Conservation (phyloP, 2,797 vertebrate species). For the Acanthurus lineatus region DNA sequence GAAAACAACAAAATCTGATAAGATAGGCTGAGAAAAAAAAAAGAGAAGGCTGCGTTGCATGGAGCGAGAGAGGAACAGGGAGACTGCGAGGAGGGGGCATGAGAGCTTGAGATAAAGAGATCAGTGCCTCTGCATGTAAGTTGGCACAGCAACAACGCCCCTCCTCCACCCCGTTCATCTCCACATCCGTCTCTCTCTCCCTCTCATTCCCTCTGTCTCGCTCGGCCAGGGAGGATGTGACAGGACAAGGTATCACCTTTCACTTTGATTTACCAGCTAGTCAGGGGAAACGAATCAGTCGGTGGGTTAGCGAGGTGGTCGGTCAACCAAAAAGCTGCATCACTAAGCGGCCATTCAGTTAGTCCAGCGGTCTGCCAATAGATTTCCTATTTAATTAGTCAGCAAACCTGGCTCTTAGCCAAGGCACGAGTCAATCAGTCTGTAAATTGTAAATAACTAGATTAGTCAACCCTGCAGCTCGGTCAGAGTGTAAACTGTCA, state of each 20-base stretch:
- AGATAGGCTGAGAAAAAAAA: background rate
- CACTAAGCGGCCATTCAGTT: background rate
- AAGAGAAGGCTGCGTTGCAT: background rate
- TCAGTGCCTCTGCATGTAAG: slow-evolving; percentile 47
- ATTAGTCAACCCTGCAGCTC: slow-evolving; percentile 8
- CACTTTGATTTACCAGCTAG: slow-evolving; percentile 2
- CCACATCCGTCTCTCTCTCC: slow-evolving; percentile 15
- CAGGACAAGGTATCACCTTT: slow-evolving; percentile 36
- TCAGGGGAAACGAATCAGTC: background rate
- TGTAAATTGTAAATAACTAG: background rate
- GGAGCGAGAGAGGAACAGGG: background rate
- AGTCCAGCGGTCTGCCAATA: background rate
- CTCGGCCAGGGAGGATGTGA: slow-evolving; percentile 49
- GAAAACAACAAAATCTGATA: slow-evolving; percentile 6
- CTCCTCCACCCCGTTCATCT: slow-evolving; percentile 54
- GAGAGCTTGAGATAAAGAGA: slow-evolving; percentile 66
- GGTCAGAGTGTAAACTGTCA: background rate
- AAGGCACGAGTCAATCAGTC: background rate
- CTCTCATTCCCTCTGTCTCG: slow-evolving; percentile 30
- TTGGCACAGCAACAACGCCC: slow-evolving; percentile 53
- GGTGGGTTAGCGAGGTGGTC: background rate
- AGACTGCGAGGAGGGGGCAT: background rate
- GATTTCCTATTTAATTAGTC: background rate
- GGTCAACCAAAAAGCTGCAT: background rate
- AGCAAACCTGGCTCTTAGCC: background rate